Percentiles rank a stretch among this genome's conserved stretches.
Evolutionary conservation across 2,113 vertebrate species (phyloP).

Genomic region (Rousettus leschenaultii): DNA sequence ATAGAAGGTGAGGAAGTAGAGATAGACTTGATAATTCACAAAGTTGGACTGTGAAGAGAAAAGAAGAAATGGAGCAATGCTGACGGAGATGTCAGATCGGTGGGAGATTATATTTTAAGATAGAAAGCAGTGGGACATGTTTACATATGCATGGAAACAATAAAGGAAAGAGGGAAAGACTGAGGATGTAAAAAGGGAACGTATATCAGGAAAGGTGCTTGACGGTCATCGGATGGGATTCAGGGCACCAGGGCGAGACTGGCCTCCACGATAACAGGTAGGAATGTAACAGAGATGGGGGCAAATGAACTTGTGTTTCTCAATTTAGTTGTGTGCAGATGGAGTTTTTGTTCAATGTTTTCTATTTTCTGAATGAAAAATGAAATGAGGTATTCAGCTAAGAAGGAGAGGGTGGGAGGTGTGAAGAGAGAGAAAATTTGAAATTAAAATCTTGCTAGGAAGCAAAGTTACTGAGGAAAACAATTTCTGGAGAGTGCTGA

Average conservation of each 20-base stretch:
- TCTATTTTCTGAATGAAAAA: conserved; percentile 75
- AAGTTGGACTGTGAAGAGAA: background rate
- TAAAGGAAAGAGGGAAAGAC: background rate
- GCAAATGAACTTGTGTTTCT: conserved; percentile 30
- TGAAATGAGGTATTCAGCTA: conserved; percentile 60
- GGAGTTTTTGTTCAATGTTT: conserved; percentile 69
- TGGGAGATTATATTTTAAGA: background rate
- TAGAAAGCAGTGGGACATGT: background rate
- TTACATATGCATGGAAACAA: background rate
- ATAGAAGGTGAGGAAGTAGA: background rate
- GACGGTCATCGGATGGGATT: background rate
- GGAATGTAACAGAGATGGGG: background rate
- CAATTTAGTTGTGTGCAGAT: conserved; percentile 67
- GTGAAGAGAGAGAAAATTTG: conserved; percentile 53
- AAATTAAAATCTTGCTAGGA: conserved; percentile 59
- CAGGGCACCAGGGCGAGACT: background rate
- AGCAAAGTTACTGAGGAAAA: conserved; percentile 39
- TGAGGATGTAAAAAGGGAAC: background rate
- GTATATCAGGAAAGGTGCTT: background rate
- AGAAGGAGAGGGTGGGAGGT: conserved; percentile 68
- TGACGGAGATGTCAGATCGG: background rate
- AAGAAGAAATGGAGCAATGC: background rate
- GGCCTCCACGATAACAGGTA: background rate
- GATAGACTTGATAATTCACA: background rate
- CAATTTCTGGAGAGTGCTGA: background rate